Conservation (phyloP, 2,797 vertebrate species). For the Mormyrops boulengeri region DNA sequence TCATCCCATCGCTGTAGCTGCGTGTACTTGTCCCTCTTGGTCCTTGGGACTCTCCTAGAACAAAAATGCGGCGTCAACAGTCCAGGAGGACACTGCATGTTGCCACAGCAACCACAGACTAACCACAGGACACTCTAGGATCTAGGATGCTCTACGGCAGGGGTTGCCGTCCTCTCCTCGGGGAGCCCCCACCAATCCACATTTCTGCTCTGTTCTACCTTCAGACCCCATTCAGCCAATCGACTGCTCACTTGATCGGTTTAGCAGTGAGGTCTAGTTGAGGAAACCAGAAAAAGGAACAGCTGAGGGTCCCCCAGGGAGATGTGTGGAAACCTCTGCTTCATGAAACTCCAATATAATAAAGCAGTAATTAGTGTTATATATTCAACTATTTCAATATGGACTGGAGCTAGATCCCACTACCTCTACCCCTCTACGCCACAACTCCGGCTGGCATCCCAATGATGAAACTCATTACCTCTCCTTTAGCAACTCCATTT, state of each 20-base stretch:
- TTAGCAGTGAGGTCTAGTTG: not conserved
- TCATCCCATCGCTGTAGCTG: constrained; percentile 38
- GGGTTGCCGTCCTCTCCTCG: not conserved
- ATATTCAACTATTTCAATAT: not conserved
- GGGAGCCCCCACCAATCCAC: not conserved
- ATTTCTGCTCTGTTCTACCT: not conserved
- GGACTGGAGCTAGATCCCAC: constrained; percentile 19
- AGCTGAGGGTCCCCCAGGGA: not conserved
- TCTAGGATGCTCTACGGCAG: not conserved
- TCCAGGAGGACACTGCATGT: not conserved
- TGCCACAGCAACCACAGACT: not conserved
- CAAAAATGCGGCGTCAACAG: not conserved
- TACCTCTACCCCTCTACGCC: constrained; percentile 5
- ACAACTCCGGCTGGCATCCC: not conserved
- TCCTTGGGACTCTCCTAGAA: constrained; percentile 49
- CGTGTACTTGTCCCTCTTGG: constrained; percentile 35
- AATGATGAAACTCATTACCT: constrained; percentile 51
- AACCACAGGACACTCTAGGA: not conserved
- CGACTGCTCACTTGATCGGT: not conserved
- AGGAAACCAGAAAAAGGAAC: not conserved
- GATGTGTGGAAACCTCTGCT: not conserved
- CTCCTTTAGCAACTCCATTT: constrained; percentile 53
- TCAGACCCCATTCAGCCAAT: not conserved
- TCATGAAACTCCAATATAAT: not conserved
- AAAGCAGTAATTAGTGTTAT: not conserved